Evolutionary conservation across 2,113 vertebrate species (phyloP).

Genomic region (Dromaius novaehollandiae): DNA sequence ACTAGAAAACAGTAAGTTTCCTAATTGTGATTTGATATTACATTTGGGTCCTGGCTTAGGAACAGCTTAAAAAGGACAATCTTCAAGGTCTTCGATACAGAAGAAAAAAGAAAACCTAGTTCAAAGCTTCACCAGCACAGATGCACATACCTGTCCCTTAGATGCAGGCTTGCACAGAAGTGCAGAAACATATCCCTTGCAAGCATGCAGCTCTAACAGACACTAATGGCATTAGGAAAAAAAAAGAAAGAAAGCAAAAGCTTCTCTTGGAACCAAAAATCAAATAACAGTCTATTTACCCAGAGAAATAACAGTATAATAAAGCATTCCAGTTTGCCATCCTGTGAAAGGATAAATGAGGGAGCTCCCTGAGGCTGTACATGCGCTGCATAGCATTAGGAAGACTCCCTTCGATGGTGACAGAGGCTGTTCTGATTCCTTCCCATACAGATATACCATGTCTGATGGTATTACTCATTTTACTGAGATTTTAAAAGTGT

Average conservation of each 20-base stretch:
- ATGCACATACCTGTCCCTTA: background rate
- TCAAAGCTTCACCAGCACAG: background rate
- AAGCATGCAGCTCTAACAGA: fast-evolving
- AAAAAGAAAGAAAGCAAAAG: background rate
- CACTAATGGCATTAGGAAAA: background rate
- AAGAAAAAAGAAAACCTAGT: background rate
- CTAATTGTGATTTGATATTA: background rate
- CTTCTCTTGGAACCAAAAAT: background rate
- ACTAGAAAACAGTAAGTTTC: background rate
- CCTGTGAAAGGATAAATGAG: background rate
- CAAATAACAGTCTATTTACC: constrained; percentile 5
- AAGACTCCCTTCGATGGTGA: background rate
- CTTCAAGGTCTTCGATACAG: background rate
- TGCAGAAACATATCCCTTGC: background rate
- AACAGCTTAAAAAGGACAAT: background rate
- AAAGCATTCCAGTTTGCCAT: background rate
- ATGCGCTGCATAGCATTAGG: background rate
- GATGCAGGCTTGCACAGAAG: background rate
- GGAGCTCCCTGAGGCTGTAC: background rate
- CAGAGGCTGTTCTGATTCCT: background rate
- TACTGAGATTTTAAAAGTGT: background rate
- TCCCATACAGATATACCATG: background rate
- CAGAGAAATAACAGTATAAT: constrained; percentile 4
- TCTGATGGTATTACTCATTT: fast-evolving
- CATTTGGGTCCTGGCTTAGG: background rate